Evolutionary conservation across 1,140 invertebrate species (phyloP).

Genomic region (Delia radicum): DNA sequence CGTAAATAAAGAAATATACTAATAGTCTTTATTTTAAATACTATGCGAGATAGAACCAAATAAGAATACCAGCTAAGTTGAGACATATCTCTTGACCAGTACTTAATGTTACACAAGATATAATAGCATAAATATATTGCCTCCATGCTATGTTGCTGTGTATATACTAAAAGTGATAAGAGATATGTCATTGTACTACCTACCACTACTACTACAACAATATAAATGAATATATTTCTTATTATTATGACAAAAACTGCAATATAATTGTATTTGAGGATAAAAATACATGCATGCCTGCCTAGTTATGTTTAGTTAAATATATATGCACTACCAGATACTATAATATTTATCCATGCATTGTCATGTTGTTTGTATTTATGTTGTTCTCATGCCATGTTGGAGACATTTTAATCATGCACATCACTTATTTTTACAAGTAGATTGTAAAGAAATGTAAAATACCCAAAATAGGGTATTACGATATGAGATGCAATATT

Average conservation of each 20-base stretch:
- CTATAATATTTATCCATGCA: background rate
- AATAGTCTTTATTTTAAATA: too few species aligned
- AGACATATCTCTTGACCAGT: too few species aligned
- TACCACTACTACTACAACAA: background rate
- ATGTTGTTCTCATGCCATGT: background rate
- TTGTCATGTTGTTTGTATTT: background rate
- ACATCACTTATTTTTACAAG: background rate
- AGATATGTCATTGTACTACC: background rate
- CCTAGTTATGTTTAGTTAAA: background rate
- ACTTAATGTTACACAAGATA: too few species aligned
- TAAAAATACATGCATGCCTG: too few species aligned
- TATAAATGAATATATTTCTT: background rate
- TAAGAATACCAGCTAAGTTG: too few species aligned
- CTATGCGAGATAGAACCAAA: too few species aligned
- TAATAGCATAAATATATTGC: too few species aligned
- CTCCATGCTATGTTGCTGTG: too few species aligned
- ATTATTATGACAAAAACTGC: background rate
- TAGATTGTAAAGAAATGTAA: background rate
- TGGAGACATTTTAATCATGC: conserved; percentile 4
- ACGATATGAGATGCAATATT: too few species aligned
- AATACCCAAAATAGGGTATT: too few species aligned
- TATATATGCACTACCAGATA: background rate
- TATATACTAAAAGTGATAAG: too few species aligned
- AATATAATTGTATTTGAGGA: background rate
- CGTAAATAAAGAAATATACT: too few species aligned